Conservation (phyloP, 2,888 invertebrate species). For the Dasysyrphus albostriatus region DNA sequence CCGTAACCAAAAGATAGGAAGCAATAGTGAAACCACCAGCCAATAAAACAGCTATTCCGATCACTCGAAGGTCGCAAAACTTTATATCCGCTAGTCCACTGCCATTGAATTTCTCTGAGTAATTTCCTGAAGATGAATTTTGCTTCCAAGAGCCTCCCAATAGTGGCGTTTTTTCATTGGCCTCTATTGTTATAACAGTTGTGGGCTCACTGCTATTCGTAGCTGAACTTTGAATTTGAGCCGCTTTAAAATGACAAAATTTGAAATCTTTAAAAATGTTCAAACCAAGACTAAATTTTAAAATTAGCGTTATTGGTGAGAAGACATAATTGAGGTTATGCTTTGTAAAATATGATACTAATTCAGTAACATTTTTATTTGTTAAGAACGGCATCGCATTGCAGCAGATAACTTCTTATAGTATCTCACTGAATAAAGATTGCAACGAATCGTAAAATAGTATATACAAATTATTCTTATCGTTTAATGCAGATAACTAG, state of each 20-base stretch:
- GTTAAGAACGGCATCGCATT: slow-evolving; percentile 59
- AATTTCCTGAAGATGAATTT: background rate
- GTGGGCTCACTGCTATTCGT: slow-evolving; percentile 51
- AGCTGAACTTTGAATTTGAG: slow-evolving; percentile 10
- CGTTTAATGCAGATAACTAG: slow-evolving; percentile 24
- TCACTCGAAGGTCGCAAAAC: slow-evolving; percentile 78
- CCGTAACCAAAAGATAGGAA: slow-evolving; percentile 80
- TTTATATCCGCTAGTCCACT: slow-evolving; percentile 24
- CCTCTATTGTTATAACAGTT: slow-evolving; percentile 76
- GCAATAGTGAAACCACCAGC: slow-evolving; percentile 78
- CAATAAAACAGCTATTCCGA: slow-evolving; percentile 78
- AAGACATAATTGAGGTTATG: slow-evolving; percentile 14
- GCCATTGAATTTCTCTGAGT: background rate
- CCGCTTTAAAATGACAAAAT: slow-evolving; percentile 37
- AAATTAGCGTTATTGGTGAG: slow-evolving; percentile 1
- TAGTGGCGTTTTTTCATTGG: slow-evolving; percentile 78
- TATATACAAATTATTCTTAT: slow-evolving; percentile 25
- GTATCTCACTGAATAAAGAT: slow-evolving; percentile 24
- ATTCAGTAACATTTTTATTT: slow-evolving; percentile 25
- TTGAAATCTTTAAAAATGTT: slow-evolving; percentile 10
- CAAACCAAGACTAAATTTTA: slow-evolving; percentile 17
- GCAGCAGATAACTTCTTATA: background rate
- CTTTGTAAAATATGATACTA: slow-evolving; percentile 38
- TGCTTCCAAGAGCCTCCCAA: slow-evolving; percentile 59
- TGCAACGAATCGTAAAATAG: background rate